Evolutionary conservation across 1,140 invertebrate genomes (phyloP).

Genomic region (Drosophila oshimai): DNA sequence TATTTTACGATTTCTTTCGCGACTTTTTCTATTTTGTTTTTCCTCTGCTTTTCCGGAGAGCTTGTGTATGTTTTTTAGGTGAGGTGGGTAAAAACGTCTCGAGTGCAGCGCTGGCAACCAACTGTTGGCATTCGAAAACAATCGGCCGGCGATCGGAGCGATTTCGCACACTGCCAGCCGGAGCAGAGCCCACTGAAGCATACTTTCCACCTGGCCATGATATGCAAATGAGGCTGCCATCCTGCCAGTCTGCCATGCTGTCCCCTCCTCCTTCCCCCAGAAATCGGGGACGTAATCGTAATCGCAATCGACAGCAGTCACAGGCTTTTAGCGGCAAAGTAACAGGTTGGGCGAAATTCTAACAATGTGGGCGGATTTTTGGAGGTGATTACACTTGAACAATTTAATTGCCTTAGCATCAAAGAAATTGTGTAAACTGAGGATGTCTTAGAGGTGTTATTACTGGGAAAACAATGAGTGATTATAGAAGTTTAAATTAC

Average conservation of each 20-base stretch:
- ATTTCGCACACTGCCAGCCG: conserved; percentile 31
- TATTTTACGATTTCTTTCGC: neutral
- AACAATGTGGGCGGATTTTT: neutral
- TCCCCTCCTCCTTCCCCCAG: neutral
- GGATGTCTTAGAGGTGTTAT: no score
- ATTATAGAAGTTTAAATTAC: no score
- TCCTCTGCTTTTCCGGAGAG: conserved; percentile 4
- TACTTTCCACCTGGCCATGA: conserved; percentile 60
- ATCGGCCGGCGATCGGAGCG: conserved; percentile 38
- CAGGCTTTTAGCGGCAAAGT: conserved; percentile 55
- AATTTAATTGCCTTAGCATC: neutral
- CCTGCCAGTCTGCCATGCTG: neutral
- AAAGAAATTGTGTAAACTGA: no score
- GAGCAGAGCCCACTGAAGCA: conserved; percentile 53
- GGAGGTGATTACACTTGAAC: neutral
- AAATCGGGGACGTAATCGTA: conserved; percentile 25
- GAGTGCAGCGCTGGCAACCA: conserved; percentile 59
- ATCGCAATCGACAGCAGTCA: conserved; percentile 64
- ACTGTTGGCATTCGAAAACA: conserved; percentile 55
- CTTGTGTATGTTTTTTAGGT: neutral
- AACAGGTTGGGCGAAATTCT: conserved; percentile 21
- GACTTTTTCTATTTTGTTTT: neutral
- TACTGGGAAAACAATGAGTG: no score
- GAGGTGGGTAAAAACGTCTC: neutral
- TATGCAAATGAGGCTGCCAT: conserved; percentile 70